Base-by-base conservation (phyloP, 2,888 invertebrate species). In the Prionchulus punctatus region DNA sequence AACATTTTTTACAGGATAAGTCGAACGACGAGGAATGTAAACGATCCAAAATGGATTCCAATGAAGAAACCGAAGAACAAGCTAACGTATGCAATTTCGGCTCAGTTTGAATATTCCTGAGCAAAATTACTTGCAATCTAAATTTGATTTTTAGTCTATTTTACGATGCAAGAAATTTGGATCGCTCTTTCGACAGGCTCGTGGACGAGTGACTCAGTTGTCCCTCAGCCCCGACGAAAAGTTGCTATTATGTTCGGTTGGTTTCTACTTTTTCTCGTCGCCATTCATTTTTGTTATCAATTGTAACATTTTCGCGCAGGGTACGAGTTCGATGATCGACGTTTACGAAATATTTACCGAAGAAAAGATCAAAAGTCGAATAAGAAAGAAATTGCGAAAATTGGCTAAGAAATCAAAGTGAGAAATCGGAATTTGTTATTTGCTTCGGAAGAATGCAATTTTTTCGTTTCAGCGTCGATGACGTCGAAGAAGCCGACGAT, bases 301-400 rank as follows among this genome's bases (percentile, higher is more conserved):
- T n/a, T n/a, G n/a, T n/a, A n/a, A n/a, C n/a, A n/a, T n/a, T 58
- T 31, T 26, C 27, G 60, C 60, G n/a, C 60, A 73, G 72, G 91
- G 91, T 1, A 82, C 81, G 15, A 86, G 89, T 66, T 80, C 81
- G 55, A 73, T 79, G 27, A 74, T 94, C 21, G 94, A 96, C 74
- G 72, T 87, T 55, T 94, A 88, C 70, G 77, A 81, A 45, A 82
- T 96, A 63, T 81, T 84, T 65, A 74, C 81, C 0, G 81, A 84
- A 25, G 82, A 83, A 15, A 85, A 88, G 28, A 80, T 83, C 60
- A 76, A 83, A 65, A 77, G 79, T 30, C 91, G 90, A 72, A 78
- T 89, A 43, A 70, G 84, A 50, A 85, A 84, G 66, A 91, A 86
- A 72, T 79, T 80, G 69, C 79, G 66, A 27, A 71, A 70, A 62